A percentile compares a stretch with the other conserved stretches of the same genome.
These are phyloP conservation scores for Sycophila texana DNA, from an alignment of 2,888 invertebrate genomes.

Conservation along the genomic window DNA sequence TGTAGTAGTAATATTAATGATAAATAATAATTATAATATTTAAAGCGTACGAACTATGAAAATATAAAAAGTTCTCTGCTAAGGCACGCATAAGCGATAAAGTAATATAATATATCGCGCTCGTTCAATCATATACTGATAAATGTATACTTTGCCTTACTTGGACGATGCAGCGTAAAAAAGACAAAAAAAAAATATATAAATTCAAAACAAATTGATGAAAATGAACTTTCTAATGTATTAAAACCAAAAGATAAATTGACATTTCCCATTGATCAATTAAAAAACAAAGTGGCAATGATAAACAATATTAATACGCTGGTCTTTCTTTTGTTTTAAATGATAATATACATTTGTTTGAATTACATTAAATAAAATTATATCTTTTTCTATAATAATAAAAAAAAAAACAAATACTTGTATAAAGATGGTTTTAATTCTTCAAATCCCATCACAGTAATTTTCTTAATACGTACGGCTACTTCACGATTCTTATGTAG, in stretches of 20 bases:
- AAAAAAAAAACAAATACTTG: slow-evolving; percentile 52
- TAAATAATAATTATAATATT: slow-evolving; percentile 55
- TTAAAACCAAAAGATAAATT: slow-evolving; percentile 23
- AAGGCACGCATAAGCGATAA: slow-evolving; percentile 36
- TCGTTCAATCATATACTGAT: slow-evolving; percentile 52
- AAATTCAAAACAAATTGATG: slow-evolving; percentile 29
- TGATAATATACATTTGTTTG: slow-evolving; percentile 44
- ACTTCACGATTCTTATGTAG: slow-evolving; percentile 36
- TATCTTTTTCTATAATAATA: slow-evolving; percentile 56
- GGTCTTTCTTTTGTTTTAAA: slow-evolving; percentile 42
- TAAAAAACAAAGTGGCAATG: slow-evolving; percentile 13
- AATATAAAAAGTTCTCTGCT: slow-evolving; percentile 38
- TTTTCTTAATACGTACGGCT: slow-evolving; percentile 10
- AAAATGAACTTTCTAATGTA: slow-evolving; percentile 26
- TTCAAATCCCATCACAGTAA: slow-evolving; percentile 35
- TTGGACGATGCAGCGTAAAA: slow-evolving; percentile 64
- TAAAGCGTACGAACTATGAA: slow-evolving; percentile 43
- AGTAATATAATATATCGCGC: slow-evolving; percentile 43
- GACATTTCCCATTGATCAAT: slow-evolving; percentile 36
- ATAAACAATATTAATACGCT: slow-evolving; percentile 36
- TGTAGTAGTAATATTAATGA: slow-evolving; percentile 54
- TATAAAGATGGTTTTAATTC: slow-evolving; percentile 45
- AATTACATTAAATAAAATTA: slow-evolving; percentile 49
- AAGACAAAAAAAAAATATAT: slow-evolving; percentile 8
- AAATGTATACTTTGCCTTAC: slow-evolving; percentile 68